Percentiles rank a stretch among this genome's conserved stretches.
Evolutionary conservation across 2,888 invertebrate genomes (phyloP).

Genomic region (Odontomyia ornata): DNA sequence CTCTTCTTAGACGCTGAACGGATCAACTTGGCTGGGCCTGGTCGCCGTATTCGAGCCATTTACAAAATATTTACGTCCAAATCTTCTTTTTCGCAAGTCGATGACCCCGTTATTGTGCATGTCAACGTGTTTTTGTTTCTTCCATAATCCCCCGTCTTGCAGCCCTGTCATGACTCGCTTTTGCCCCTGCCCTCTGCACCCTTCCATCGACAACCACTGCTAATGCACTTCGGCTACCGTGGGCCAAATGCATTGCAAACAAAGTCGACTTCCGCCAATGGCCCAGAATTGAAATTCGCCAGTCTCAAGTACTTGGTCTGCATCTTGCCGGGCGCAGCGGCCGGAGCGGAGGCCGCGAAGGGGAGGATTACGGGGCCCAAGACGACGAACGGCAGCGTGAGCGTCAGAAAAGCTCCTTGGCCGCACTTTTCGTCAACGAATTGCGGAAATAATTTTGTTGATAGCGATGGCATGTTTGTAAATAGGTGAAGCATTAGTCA

Average conservation of each 20-base stretch:
- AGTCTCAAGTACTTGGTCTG: background rate
- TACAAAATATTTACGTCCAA: constrained; percentile 43
- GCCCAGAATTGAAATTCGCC: constrained; percentile 34
- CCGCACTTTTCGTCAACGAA: constrained; percentile 1
- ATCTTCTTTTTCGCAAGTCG: constrained; percentile 40
- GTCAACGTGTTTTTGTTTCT: constrained; percentile 39
- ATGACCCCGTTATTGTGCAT: constrained; percentile 40
- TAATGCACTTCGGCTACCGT: background rate
- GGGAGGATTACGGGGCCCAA: background rate
- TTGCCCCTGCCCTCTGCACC: background rate
- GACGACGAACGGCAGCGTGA: background rate
- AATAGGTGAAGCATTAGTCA: constrained; percentile 21
- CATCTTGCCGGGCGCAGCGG: background rate
- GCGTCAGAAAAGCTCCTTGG: background rate
- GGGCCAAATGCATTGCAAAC: constrained; percentile 3
- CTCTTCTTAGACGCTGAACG: no score
- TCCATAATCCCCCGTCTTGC: background rate
- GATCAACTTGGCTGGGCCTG: background rate
- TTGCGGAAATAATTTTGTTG: constrained; percentile 33
- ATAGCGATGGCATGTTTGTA: constrained; percentile 16
- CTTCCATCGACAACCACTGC: background rate
- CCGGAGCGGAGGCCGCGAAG: background rate
- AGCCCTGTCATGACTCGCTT: background rate
- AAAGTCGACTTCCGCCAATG: constrained; percentile 14
- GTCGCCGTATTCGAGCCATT: constrained; percentile 12